Evolutionary conservation across 1,140 invertebrate species (phyloP), one percentile per base, ranked within the genome.

Genomic region (Cydia fagiglandana): DNA sequence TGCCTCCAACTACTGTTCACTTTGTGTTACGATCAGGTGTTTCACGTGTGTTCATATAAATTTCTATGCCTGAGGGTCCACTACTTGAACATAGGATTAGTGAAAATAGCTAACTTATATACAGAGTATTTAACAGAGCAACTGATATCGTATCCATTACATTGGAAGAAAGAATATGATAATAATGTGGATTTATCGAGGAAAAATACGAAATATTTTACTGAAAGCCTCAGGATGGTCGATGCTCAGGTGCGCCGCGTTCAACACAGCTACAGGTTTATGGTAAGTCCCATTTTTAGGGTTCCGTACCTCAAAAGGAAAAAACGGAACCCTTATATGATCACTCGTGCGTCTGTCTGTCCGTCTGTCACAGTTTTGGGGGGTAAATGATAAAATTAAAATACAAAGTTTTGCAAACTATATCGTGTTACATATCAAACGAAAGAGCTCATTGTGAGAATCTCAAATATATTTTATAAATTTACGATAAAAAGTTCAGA

Each of bases 71-170:
- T 86, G 41, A 81, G 88, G 76, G 77, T 83, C 1, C 79, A 80
- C 34, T 88, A 86, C 30, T 28, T 91, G 9, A 91, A 89, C 73
- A 73, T 86, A 0, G 83, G 86, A n/a, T 64, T 91, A 61, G 82
- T 88, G 30, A 91, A 91, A 79, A 64, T 76, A 15, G 79, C 80
- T 12, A 80, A 84, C 2, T 73, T 87, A 15, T 81, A 86, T 13
- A 64, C 75, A 7, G 75, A 80, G 7, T 79, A 83, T 61, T 77
- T 91, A 38, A 81, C 84, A 7, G 81, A 85, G n/a, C 77, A 84
- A 64, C 77, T 83, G 15, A 41, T 86, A 15, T 86, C 88, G 64
- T 75, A 88, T 74, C 78, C 73, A 28, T 13, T 88, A 12, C 78
- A 84, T 64, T 89, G 87, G 87, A 85, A 75, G 17, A 64, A 80